phyloP scores from a whole-genome alignment of 2,113 vertebrate genomes.

The Oryzias woworae region DNA sequence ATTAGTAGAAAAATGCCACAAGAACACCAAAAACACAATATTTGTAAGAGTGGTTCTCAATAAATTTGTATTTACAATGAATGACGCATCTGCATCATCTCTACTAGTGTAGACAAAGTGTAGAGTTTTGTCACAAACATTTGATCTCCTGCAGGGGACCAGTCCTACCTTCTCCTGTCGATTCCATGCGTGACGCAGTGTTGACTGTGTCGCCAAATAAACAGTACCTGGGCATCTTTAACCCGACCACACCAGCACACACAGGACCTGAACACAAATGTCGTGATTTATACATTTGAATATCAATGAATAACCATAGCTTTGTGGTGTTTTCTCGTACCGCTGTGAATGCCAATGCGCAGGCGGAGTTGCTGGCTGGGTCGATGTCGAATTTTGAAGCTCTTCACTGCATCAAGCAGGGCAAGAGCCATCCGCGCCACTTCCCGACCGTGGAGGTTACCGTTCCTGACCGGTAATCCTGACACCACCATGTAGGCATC shows the following conservation, averaged over 20 bases:
- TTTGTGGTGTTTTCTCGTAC: slow-evolving; percentile 61
- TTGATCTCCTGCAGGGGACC: neutral
- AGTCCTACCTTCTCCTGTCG: slow-evolving; percentile 87
- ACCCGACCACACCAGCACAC: slow-evolving; percentile 91
- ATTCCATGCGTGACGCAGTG: slow-evolving; percentile 95
- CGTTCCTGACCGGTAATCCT: slow-evolving; percentile 87
- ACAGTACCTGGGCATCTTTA: slow-evolving; percentile 97
- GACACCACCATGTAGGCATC: slow-evolving; percentile 98
- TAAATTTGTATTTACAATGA: too few species aligned
- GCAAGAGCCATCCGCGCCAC: slow-evolving; percentile 91
- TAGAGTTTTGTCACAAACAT: neutral
- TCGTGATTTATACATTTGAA: too few species aligned
- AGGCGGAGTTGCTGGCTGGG: slow-evolving; percentile 84
- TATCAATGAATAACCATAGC: too few species aligned
- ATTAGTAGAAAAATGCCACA: too few species aligned
- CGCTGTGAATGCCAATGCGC: slow-evolving; percentile 88
- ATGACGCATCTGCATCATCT: too few species aligned
- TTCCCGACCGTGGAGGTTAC: slow-evolving; percentile 84
- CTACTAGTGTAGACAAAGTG: too few species aligned
- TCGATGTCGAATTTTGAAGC: slow-evolving; percentile 87
- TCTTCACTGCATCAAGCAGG: slow-evolving; percentile 85
- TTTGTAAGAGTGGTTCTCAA: too few species aligned
- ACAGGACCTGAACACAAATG: slow-evolving; percentile 81
- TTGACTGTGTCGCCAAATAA: slow-evolving; percentile 96
- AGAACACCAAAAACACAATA: too few species aligned